Evolutionary conservation across 2,113 vertebrate species (phyloP).

Genomic region (Atherinomorus stipes): DNA sequence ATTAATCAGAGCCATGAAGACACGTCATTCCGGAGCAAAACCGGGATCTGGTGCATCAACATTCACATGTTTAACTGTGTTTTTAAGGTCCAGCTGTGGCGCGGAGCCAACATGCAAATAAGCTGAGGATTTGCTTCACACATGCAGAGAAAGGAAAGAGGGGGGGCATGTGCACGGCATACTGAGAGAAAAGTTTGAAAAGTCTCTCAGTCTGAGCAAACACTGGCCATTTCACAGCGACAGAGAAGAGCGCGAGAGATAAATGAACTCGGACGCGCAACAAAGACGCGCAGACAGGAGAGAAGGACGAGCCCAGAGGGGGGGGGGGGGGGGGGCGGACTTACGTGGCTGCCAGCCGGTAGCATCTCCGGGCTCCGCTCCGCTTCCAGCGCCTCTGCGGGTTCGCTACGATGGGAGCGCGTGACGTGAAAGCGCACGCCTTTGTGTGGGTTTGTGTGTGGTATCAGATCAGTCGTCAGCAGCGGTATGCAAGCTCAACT

Average conservation of each 20-base stretch:
- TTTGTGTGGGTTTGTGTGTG: slow-evolving; percentile 41
- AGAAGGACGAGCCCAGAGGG: slow-evolving; percentile 25
- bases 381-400: slow-evolving; percentile 34
- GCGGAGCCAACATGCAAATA: slow-evolving; percentile 58
- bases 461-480: slow-evolving; percentile 55
- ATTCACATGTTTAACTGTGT: not conserved
- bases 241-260: slow-evolving; percentile 52
- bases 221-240: slow-evolving; percentile 47
- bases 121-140: slow-evolving; percentile 31
- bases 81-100: slow-evolving; percentile 44
- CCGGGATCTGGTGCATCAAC: slow-evolving; percentile 1
- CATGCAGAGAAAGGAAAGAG: slow-evolving; percentile 45
- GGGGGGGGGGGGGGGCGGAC: slow-evolving; percentile 51
- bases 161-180: slow-evolving; percentile 60
- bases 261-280: slow-evolving; percentile 59
- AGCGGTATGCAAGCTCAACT: slow-evolving; percentile 58
- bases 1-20: not conserved
- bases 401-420: slow-evolving; percentile 41
- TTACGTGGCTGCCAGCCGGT: slow-evolving; percentile 64
- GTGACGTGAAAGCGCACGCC: slow-evolving; percentile 39
- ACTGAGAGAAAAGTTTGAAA: slow-evolving; percentile 72
- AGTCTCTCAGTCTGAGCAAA: slow-evolving; percentile 64
- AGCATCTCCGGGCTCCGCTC: slow-evolving; percentile 46
- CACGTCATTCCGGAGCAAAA: slow-evolving; percentile 14
- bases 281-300: slow-evolving; percentile 31